Evolutionary conservation across 2,888 invertebrate species (phyloP), one percentile per base, ranked within the genome.

Genomic region (Ectobius pallidus): DNA sequence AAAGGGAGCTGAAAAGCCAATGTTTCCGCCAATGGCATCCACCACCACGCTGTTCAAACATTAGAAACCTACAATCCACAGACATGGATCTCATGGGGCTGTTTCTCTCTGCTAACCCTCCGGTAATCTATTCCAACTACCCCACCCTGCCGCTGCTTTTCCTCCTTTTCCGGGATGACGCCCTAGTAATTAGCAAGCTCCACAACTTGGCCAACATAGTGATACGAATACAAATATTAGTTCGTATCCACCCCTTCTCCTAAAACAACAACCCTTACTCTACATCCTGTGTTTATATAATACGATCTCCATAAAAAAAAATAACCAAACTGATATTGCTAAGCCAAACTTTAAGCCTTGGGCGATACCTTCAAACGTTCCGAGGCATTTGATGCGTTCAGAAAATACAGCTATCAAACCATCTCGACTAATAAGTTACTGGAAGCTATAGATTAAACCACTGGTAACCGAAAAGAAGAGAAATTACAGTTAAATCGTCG

Each of bases 181-280:
- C 58, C 30, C 32, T n/a, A 25, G 27, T 58, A 58, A 58, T 58
- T 58, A 58, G 30, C 9, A 58, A 30, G 27, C 30, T 25, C 58
- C 30, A 16, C 2, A 30, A 30, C 25, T 58, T 58, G 58, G 25
- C 58, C 58, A 58, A 30, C 22, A 46, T 30, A 30, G 27, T 58
- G 58, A 58, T 30, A 58, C 58, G 58, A 58, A 58, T 30, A 58
- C 58, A 58, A 58, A 58, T 30, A 58, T 58, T 58, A 58, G 58
- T 30, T 30, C 34, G 7, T 58, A n/a, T n/a, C 16, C 6, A 30
- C 2, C 3, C 58, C 30, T n/a, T 2, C n/a, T 9, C 30, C 22
- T 14, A 55, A 25, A 58, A 58, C 30, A 16, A 58, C 1, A 7
- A 2, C 25, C 30, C n/a, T n/a, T n/a, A 1, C 52, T 14, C 25